phyloP scores from a whole-genome alignment of 2,888 invertebrate species.

The Arenicola marina region DNA sequence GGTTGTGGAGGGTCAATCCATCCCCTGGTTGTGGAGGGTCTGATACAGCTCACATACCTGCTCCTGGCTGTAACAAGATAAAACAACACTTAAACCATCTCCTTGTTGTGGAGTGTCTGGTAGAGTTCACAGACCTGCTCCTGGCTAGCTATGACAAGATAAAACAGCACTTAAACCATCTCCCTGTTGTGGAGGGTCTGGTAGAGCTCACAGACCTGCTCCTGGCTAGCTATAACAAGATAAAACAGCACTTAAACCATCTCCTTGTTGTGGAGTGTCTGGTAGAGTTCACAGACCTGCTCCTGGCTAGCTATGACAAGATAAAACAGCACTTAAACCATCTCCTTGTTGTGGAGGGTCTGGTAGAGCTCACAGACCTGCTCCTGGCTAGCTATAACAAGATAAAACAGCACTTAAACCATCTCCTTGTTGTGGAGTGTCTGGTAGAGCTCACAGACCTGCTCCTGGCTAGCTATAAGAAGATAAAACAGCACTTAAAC shows the following conservation, averaged over 20 bases:
- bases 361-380: constrained; percentile 66
- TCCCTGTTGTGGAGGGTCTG: constrained; percentile 64
- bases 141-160: too few species aligned
- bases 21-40: constrained; percentile 64
- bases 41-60: constrained; percentile 65
- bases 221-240: constrained; percentile 63
- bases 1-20: too few species aligned
- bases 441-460: constrained; percentile 65
- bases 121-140: constrained; percentile 66
- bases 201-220: constrained; percentile 65
- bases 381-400: constrained; percentile 64
- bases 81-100: too few species aligned
- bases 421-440: too few species aligned
- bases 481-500: constrained; percentile 64
- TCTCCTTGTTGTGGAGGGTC: constrained; percentile 63
- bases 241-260: too few species aligned
- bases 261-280: constrained; percentile 65
- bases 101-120: constrained; percentile 64
- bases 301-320: constrained; percentile 67
- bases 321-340: constrained; percentile 63
- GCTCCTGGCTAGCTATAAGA: too few species aligned
- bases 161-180: constrained; percentile 62
- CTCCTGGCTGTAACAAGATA: constrained; percentile 62
- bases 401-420: background rate
- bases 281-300: constrained; percentile 65